Conservation (phyloP, 2,888 invertebrate species). For the Drosophila meridiana region DNA sequence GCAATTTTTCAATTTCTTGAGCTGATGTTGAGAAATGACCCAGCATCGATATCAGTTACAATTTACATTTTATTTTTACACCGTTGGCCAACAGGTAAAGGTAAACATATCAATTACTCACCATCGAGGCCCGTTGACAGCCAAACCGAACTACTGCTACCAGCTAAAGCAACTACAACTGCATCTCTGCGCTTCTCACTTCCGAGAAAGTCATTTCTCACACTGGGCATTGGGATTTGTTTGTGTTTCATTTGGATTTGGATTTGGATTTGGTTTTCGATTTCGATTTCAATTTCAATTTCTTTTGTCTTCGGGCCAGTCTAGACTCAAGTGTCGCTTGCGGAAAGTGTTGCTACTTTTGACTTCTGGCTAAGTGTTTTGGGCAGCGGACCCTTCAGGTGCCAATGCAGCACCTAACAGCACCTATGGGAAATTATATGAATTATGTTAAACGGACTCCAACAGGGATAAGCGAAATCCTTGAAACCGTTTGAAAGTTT, state of each 20-base stretch:
- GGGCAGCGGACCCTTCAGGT: conserved; percentile 60
- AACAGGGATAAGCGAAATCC: conserved; percentile 63
- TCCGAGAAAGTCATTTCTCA: conserved; percentile 78
- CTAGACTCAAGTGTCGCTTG: conserved; percentile 61
- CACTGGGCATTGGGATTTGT: conserved; percentile 71
- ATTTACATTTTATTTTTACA: conserved; percentile 73
- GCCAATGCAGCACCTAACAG: conserved; percentile 69
- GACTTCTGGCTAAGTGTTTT: conserved; percentile 74
- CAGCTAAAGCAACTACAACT: conserved; percentile 10
- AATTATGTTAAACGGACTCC: conserved; percentile 76
- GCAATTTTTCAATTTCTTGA: conserved; percentile 78
- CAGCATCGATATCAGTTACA: conserved; percentile 68
- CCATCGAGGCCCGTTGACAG: conserved; percentile 73
- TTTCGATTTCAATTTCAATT: conserved; percentile 79
- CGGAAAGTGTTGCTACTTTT: conserved; percentile 71
- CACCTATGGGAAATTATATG: conserved; percentile 77
- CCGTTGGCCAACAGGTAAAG: conserved; percentile 39
- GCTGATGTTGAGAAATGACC: conserved; percentile 73
- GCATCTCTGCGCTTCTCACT: conserved; percentile 44
- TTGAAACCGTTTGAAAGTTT: conserved; percentile 82
- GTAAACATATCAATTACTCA: conserved; percentile 79
- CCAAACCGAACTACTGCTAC: conserved; percentile 31
- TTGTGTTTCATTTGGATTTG: conserved; percentile 80
- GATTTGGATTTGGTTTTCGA: conserved; percentile 73
- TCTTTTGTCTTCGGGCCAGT: conserved; percentile 61